Base-by-base conservation (phyloP, 2,888 invertebrate genomes). In the Macropis europaea region DNA sequence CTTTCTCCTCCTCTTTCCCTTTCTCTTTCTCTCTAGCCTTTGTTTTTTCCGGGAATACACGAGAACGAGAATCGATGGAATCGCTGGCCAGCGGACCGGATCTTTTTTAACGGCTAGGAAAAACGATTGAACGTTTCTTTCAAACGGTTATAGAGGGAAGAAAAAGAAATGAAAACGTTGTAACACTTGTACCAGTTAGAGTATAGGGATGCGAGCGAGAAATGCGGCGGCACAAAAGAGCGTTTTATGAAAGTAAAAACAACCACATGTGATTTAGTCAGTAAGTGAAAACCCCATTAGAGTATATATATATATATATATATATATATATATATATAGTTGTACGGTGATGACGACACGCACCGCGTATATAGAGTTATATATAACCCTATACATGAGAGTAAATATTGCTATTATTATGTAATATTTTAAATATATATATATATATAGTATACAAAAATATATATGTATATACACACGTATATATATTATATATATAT, bases 211-310 rank as follows among this genome's bases (percentile, higher is more conserved):
- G 50, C 42, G 43, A 43, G 63, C 57, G 68, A 71, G 67, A 45
- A 69, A 67, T 54, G 48, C 72, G 67, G 68, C 82, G 87, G 86
- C 88, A 87, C 86, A 84, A 82, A 50, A 17, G 15, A 84, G 84
- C 80, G 84, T 85, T n/a, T n/a, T n/a, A 88, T 87, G 87, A 89
- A 89, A 89, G 88, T 88, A 86, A 87, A 82, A 50, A 78, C 84
- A 87, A 87, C 83, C 83, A 88, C 86, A 88, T 89, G 89, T 89
- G 89, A 89, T 89, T 88, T 89, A 89, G 89, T 83, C 72, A 81
- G 81, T 89, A 89, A 89, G 88, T 73, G 73, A 86, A 81, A 81
- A 86, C 85, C 81, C 87, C 84, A 82, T 84, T 85, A 82, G 81
- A 79, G 64, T 81, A 73, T 83, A 30, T 40, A 26, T 30, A 34